These are phyloP conservation scores for Cheilosia pagana DNA, from an alignment of 2,888 invertebrate genomes.

Conservation along the genomic window DNA sequence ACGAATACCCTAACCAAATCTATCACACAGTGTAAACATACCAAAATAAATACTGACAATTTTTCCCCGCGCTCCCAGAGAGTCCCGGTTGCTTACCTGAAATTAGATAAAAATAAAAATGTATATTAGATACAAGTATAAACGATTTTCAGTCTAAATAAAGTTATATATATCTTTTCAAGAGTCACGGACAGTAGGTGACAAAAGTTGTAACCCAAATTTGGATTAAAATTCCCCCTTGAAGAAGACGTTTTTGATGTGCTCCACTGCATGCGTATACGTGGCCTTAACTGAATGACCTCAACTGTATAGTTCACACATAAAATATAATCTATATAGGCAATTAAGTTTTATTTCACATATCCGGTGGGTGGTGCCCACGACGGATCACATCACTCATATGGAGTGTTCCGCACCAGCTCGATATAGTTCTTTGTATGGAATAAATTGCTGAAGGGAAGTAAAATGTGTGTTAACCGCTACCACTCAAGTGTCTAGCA, in stretches of 20 bases:
- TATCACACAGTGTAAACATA: constrained; percentile 28
- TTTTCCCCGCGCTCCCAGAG: not conserved
- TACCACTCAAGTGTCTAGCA: constrained; percentile 15
- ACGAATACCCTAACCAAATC: constrained; percentile 13
- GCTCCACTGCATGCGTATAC: not conserved
- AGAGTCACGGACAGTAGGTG: too few species aligned
- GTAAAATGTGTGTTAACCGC: constrained; percentile 25
- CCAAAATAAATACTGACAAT: constrained; percentile 10
- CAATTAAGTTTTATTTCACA: constrained; percentile 59
- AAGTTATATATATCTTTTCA: too few species aligned
- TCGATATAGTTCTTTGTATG: constrained; percentile 10
- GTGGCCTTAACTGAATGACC: constrained; percentile 13
- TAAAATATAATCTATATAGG: constrained; percentile 31
- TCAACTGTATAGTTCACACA: constrained; percentile 24
- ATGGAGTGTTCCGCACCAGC: not conserved
- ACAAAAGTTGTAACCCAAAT: too few species aligned
- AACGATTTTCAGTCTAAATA: not conserved
- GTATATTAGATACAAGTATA: not conserved
- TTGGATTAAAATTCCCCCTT: too few species aligned
- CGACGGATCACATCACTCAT: constrained; percentile 17
- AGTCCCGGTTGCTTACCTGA: constrained; percentile 42
- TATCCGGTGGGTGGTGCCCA: constrained; percentile 56
- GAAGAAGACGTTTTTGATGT: not conserved
- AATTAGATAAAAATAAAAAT: constrained; percentile 38
- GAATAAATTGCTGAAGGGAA: constrained; percentile 34